Evolutionary conservation across 2,888 invertebrate genomes (phyloP), one percentile per base, ranked within the genome.

Genomic region (Eledona agricola): DNA sequence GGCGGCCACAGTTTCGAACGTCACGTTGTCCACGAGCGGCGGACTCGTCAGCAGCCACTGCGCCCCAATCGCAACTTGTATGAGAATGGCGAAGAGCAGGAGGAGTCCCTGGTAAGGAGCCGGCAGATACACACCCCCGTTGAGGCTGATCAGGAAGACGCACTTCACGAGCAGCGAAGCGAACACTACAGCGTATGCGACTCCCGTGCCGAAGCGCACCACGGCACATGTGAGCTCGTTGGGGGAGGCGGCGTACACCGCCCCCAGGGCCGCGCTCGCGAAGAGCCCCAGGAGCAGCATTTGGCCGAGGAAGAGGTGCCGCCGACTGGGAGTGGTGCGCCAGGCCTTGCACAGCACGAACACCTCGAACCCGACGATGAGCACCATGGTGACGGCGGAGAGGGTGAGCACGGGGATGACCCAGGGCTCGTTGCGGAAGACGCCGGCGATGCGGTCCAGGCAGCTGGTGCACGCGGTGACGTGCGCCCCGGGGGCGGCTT

Each of bases 91-190:
- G 74, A 96, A 96, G 67, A 93, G 85, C 62, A 96, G 81, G 64
- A 96, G 82, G 15, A 96, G 82, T 58, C 87, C 90, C 78, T 96
- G 96, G 77, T 96, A 96, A 6, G 93, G 89, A 3, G 95, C 93
- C 42, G 94, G 94, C 45, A 96, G 81, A 73, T 96, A 95, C 35
- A 94, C 93, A 55, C 91, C 93, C 42, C 90, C 88, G 77, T 95
- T 93, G 55, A 95, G 83, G 71, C 94, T 93, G 62, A 96, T 85
- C 54, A 96, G 83, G 75, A 96, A 95, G 62, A 96, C 93, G 76
- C 94, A 91, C 78, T 96, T 96, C 59, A 96, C 96, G 65, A 96
- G 83, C 35, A 96, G 82, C 0, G 95, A 90, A 23, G 93, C 90
- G 76, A 95, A 96, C 53, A 94, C 90, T 47, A 95, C 82, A 40